Evolutionary conservation across 2,113 vertebrate species (phyloP).

Genomic region (Platysteira castanea): DNA sequence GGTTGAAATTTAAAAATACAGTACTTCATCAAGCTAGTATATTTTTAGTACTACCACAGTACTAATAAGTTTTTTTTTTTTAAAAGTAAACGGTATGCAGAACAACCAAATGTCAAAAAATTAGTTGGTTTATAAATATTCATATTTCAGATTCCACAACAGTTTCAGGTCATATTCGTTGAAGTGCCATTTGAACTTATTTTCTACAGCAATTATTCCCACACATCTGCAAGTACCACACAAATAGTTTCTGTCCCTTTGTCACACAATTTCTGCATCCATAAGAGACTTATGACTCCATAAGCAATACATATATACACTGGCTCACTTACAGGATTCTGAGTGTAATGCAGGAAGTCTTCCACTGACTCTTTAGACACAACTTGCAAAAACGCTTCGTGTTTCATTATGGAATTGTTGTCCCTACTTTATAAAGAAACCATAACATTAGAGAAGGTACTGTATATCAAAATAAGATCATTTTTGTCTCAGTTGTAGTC

Average conservation of each 20-base stretch:
- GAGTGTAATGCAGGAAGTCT: conserved; percentile 82
- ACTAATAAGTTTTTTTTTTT: not conserved
- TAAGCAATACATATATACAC: rapidly evolving
- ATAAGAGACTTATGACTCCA: not conserved
- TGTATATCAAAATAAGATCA: not conserved
- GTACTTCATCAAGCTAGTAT: not conserved
- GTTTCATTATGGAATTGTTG: conserved; percentile 74
- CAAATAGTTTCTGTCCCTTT: not conserved
- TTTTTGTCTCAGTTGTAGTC: not conserved
- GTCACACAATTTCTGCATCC: not conserved
- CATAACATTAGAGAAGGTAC: not conserved
- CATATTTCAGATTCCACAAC: not conserved
- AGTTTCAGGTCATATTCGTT: not conserved
- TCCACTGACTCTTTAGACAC: conserved; percentile 74
- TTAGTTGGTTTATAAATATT: not conserved
- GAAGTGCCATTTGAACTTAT: not conserved
- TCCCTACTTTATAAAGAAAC: not conserved
- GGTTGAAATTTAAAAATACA: not conserved
- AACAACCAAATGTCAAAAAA: not conserved
- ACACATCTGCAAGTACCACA: not conserved
- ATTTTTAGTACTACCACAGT: not conserved
- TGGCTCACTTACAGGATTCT: conserved; percentile 81
- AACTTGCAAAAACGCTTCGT: conserved; percentile 77
- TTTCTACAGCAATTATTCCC: not conserved
- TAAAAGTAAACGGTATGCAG: rapidly evolving